Base-by-base conservation (phyloP, 2,113 vertebrate genomes). In the Tychaedon coryphoeus region DNA sequence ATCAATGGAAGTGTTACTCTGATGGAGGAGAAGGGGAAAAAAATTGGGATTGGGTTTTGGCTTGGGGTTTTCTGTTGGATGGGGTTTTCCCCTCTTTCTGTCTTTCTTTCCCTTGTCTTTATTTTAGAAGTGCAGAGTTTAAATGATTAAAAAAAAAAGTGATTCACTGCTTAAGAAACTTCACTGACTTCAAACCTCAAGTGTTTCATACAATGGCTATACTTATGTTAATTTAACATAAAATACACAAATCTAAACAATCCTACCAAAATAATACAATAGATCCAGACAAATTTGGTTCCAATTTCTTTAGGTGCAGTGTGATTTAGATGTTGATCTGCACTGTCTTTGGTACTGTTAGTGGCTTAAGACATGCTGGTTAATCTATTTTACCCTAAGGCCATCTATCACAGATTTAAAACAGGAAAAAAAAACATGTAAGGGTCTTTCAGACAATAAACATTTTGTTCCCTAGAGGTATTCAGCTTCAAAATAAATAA, bases 371-470 rank as follows among this genome's bases (percentile, higher is more conserved):
- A 34, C 9, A 1, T 20, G 24, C 54, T 56, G 8, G 19, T 34
- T 60, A 25, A 42, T 28, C 42, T 50, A 9, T 34, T 90, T 86
- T 34, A 54, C 38, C 67, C 38, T 60, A 77, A 90, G 24, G 12
- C 22, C 16, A 93, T 16, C 70, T 60, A 48, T 9, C 36, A 18
- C 1, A 85, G 31, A 61, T 65, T 73, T 70, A 62, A 65, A 90
- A 83, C 7, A 22, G 42, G 6, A 20, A 12, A 23, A 20, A 6
- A 16, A 28, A 8, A 1, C 7, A 47, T 0, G 2, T 33, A 61
- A 54, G 18, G 5, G 13, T 36, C 53, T 86, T 75, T 29, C n/a
- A 83, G 73, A 50, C 5, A 12, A 17, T 23, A 45, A 51, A 19
- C 7, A 61, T 8, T 61, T 53, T 71, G 36, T 19, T n/a, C 26